Percentiles rank a stretch among this genome's conserved stretches.
phyloP scores from a whole-genome alignment of 2,888 invertebrate species.

The Hypercompe scribonia region DNA sequence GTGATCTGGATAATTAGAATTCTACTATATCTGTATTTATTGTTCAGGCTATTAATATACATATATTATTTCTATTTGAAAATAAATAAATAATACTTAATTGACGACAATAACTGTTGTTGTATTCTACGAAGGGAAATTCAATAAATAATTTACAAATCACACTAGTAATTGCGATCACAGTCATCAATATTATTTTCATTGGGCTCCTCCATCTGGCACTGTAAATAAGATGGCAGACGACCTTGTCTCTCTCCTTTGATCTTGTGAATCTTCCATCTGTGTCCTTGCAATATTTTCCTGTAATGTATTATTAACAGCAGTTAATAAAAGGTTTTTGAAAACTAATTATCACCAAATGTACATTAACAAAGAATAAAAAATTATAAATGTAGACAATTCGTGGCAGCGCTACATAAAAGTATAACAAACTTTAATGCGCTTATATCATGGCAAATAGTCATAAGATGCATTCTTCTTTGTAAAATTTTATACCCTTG shows the following conservation, averaged over 20 bases:
- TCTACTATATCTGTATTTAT: neutral
- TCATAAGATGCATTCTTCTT: too few relatives aligned
- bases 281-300: slow-evolving; percentile 81
- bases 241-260: slow-evolving; percentile 78
- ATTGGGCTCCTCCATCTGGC: slow-evolving; percentile 59
- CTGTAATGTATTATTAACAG: slow-evolving; percentile 56
- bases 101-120: neutral
- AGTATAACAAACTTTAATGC: too few relatives aligned
- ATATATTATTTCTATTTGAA: neutral
- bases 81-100: slow-evolving; percentile 9
- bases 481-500: too few relatives aligned
- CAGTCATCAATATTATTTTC: slow-evolving; percentile 48
- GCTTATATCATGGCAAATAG: too few relatives aligned
- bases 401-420: too few relatives aligned
- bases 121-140: neutral
- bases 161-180: slow-evolving; percentile 40
- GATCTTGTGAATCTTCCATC: slow-evolving; percentile 79
- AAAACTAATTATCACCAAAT: too few relatives aligned
- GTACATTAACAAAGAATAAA: too few relatives aligned
- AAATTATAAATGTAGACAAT: too few relatives aligned
- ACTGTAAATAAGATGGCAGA: slow-evolving; percentile 76
- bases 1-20: too few relatives aligned
- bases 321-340: too few relatives aligned
- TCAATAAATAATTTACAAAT: neutral
- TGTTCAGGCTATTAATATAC: neutral